phyloP scores from a whole-genome alignment of 2,113 vertebrate species.

The Perca flavescens region DNA sequence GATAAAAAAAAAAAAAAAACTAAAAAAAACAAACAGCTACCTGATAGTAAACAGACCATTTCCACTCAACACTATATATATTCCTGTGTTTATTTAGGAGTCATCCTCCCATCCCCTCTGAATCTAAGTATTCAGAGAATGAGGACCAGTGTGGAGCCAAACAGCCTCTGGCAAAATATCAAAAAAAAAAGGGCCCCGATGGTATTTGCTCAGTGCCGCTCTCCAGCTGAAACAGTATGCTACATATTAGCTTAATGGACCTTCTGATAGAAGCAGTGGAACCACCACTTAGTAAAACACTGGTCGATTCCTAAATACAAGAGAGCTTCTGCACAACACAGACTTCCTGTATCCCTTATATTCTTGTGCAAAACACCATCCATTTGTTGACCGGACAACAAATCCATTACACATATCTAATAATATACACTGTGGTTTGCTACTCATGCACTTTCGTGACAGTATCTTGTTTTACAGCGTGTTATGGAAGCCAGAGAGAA shows the following conservation, averaged over 20 bases:
- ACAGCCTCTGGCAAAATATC: conserved; percentile 11
- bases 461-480: neutral
- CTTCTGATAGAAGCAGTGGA: conserved; percentile 19
- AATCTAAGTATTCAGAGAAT: conserved; percentile 8
- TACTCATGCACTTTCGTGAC: neutral
- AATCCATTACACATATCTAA: conserved; percentile 8
- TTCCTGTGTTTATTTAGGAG: conserved; percentile 18
- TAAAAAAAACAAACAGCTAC: neutral
- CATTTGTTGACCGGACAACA: conserved; percentile 1
- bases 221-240: conserved; percentile 24
- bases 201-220: conserved; percentile 2
- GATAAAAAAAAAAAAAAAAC: neutral
- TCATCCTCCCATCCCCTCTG: conserved; percentile 10
- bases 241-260: conserved; percentile 19
- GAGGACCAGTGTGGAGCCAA: conserved; percentile 2
- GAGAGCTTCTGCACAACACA: neutral
- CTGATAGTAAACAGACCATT: conserved; percentile 9
- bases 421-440: neutral
- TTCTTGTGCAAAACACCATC: neutral
- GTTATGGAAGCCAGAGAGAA: neutral
- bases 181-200: neutral
- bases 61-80: neutral
- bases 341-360: neutral
- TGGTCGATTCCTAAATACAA: neutral
- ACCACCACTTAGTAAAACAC: conserved; percentile 33